Conservation (phyloP, 1,140 invertebrate genomes). For the Aricia agestis region DNA sequence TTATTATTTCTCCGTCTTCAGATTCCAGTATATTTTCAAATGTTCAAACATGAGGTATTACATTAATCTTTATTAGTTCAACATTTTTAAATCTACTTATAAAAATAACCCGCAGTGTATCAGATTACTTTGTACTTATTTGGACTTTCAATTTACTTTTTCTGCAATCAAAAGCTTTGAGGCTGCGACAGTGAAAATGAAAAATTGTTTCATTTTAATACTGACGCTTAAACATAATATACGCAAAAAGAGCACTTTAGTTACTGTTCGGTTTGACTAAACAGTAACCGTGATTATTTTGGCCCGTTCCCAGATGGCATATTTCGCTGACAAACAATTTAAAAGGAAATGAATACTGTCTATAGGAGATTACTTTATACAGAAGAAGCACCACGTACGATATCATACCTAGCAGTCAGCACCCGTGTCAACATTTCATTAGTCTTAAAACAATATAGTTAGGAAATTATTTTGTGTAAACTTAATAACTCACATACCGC, state of each 20-base stretch:
- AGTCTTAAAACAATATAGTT: too few relatives aligned
- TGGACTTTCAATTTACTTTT: not conserved
- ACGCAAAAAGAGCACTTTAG: constrained; percentile 13
- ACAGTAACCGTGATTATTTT: constrained; percentile 71
- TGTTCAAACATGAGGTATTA: too few relatives aligned
- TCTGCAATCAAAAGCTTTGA: constrained; percentile 2
- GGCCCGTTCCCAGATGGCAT: constrained; percentile 61
- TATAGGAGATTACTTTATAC: constrained; percentile 15
- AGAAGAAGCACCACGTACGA: not conserved
- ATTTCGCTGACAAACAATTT: constrained; percentile 48
- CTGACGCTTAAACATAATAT: constrained; percentile 11
- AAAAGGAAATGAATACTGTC: constrained; percentile 27
- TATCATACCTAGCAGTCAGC: not conserved
- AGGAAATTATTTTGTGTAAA: too few relatives aligned
- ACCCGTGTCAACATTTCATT: too few relatives aligned
- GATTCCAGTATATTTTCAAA: too few relatives aligned
- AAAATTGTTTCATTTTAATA: constrained; percentile 20
- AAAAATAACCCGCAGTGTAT: not conserved
- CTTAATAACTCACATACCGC: too few relatives aligned
- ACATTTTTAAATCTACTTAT: not conserved
- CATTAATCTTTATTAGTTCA: too few relatives aligned
- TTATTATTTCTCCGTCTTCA: too few relatives aligned
- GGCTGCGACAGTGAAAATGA: constrained; percentile 11
- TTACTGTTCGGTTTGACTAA: constrained; percentile 41
- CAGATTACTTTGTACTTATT: not conserved